phyloP scores from a whole-genome alignment of 2,888 invertebrate species.

The Trichacis sp. region DNA sequence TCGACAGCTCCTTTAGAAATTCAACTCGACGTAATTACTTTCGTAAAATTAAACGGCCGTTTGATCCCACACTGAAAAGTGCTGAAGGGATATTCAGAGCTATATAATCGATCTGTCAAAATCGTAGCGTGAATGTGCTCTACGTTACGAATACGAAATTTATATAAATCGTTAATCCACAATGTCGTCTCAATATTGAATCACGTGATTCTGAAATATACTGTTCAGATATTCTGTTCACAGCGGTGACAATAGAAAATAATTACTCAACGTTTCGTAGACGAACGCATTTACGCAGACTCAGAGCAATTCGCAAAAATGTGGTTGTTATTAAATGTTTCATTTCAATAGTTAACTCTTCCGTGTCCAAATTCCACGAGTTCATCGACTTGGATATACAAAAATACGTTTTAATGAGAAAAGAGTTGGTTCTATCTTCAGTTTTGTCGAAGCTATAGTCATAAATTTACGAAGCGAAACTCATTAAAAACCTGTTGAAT shows the following conservation, averaged over 20 bases:
- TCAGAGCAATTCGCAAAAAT: background rate
- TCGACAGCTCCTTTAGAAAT: conserved; percentile 41
- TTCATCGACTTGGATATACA: no score
- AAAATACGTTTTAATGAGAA: no score
- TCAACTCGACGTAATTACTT: conserved; percentile 45
- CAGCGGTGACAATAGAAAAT: background rate
- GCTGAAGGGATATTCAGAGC: conserved; percentile 27
- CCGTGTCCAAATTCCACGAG: no score
- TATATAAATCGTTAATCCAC: conserved; percentile 1
- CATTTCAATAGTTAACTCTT: no score
- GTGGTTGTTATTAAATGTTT: no score
- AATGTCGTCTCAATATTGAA: background rate
- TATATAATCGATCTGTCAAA: conserved; percentile 44
- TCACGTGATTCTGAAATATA: background rate
- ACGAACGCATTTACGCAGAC: background rate
- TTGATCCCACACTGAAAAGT: conserved; percentile 40
- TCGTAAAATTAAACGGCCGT: conserved; percentile 44
- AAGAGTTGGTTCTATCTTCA: background rate
- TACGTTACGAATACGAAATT: conserved; percentile 23
- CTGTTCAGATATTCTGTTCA: background rate
- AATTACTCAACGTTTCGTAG: background rate
- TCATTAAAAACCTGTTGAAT: background rate
- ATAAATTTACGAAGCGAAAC: background rate
- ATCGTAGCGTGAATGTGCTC: conserved; percentile 23
- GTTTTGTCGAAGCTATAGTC: background rate